phyloP scores from a whole-genome alignment of 2,888 invertebrate species.

The Plebejus melissa region DNA sequence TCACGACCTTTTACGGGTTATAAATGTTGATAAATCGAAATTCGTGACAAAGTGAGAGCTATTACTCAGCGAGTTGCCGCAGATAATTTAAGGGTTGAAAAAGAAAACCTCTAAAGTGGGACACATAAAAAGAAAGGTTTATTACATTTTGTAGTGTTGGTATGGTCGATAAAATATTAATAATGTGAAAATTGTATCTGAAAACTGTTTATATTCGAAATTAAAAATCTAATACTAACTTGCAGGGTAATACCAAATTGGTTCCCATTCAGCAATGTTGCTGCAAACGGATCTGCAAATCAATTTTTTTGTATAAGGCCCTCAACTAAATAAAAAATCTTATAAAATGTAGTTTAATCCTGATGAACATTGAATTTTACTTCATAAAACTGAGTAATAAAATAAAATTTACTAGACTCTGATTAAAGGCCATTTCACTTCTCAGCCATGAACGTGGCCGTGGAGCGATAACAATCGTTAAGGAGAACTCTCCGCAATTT shows the following conservation, averaged over 20 bases:
- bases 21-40: background rate
- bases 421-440: background rate
- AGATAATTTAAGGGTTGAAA: background rate
- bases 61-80: background rate
- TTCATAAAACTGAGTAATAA: background rate
- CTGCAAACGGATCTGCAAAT: no score
- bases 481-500: conserved; percentile 17
- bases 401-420: background rate
- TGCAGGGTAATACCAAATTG: no score
- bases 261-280: no score
- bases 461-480: conserved; percentile 20
- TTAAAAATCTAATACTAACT: no score
- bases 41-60: background rate
- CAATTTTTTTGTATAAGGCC: background rate
- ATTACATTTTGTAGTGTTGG: background rate
- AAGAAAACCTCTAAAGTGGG: background rate
- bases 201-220: no score
- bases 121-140: background rate
- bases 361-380: background rate
- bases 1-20: background rate
- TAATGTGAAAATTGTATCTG: no score
- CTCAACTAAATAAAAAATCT: background rate
- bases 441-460: background rate
- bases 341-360: background rate
- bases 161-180: background rate